Conservation (phyloP, 2,797 vertebrate species). For the Oryzias sinensis region DNA sequence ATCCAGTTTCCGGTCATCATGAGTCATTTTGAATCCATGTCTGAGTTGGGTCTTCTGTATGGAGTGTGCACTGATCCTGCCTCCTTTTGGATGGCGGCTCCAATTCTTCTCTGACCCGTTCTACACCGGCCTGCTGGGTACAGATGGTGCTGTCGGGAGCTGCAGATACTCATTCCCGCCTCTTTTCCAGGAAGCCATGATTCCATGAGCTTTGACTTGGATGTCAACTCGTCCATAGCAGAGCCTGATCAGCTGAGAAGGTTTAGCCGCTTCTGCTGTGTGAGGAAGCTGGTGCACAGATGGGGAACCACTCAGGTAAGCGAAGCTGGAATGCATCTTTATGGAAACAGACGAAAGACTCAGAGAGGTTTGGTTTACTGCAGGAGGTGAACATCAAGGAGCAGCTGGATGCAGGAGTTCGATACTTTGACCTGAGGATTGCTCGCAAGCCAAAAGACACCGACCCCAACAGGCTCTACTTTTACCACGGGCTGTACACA, state of each 20-base stretch:
- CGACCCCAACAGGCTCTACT: conserved; percentile 45
- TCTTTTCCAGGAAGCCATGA: conserved; percentile 60
- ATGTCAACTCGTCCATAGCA: conserved; percentile 46
- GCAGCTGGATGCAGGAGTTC: conserved; percentile 59
- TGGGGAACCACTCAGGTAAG: conserved; percentile 59
- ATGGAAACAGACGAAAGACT: fast-evolving
- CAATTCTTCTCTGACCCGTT: too few species aligned
- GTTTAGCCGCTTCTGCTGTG: conserved; percentile 34
- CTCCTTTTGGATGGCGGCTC: too few species aligned
- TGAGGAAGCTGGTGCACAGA: conserved; percentile 26
- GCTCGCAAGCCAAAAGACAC: conserved; percentile 43
- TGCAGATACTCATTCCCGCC: too few species aligned
- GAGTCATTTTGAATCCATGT: too few species aligned
- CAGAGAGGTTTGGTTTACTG: not conserved
- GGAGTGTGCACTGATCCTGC: too few species aligned
- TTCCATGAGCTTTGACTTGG: conserved; percentile 63
- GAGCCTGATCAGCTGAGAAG: conserved; percentile 43
- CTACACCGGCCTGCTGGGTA: too few species aligned
- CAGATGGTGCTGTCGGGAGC: too few species aligned
- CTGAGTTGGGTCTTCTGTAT: too few species aligned
- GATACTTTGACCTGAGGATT: conserved; percentile 63
- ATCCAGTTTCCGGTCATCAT: too few species aligned
- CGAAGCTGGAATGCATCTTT: not conserved
- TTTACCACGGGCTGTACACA: conserved; percentile 60
- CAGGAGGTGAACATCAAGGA: conserved; percentile 44